Conservation (phyloP, 2,113 vertebrate species). For the Brachypteracias leptosomus region DNA sequence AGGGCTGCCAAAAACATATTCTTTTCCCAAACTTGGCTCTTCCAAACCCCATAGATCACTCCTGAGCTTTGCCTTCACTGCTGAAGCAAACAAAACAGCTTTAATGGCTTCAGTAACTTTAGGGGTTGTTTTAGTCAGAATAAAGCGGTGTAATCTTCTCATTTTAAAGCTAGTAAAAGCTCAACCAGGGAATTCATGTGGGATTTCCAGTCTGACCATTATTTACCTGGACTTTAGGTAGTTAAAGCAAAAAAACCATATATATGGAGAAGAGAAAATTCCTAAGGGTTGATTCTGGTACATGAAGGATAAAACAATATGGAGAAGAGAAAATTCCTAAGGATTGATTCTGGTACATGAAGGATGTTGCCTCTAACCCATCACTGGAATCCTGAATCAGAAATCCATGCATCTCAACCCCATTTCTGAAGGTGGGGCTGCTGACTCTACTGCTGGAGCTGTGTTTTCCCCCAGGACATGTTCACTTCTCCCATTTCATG, state of each 20-base stretch:
- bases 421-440: background rate
- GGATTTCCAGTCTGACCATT: background rate
- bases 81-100: background rate
- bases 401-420: background rate
- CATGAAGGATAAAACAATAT: background rate
- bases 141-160: background rate
- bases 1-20: background rate
- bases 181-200: background rate
- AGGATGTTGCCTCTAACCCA: background rate
- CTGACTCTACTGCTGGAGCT: background rate
- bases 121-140: background rate
- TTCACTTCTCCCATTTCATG: background rate
- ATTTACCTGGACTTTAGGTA: background rate
- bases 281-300: background rate
- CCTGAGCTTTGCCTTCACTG: background rate
- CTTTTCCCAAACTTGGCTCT: background rate
- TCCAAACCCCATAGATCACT: background rate
- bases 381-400: background rate
- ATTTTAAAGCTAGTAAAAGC: background rate
- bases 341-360: background rate
- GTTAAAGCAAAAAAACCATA: background rate
- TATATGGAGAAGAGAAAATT: background rate
- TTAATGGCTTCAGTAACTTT: background rate
- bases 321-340: background rate
- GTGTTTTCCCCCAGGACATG: background rate